Conservation (phyloP, 2,888 invertebrate species). For the Gymnosoma rotundatum region DNA sequence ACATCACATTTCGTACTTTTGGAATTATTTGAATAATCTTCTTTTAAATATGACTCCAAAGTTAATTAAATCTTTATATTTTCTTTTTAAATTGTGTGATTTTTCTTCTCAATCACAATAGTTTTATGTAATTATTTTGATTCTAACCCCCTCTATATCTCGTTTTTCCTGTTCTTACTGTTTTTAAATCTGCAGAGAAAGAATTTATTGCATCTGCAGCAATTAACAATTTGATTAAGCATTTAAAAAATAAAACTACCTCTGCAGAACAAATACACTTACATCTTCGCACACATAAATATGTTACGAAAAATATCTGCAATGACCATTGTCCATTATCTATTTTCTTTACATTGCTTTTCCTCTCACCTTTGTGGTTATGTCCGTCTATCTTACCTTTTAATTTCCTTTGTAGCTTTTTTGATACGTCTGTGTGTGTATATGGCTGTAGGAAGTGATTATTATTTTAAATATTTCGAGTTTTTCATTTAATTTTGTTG, state of each 20-base stretch:
- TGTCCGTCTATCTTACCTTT: background rate
- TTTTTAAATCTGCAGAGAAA: background rate
- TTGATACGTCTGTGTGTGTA: background rate
- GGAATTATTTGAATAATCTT: too few species aligned
- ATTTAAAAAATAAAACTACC: slow-evolving; percentile 49
- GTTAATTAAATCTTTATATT: too few species aligned
- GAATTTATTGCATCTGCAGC: slow-evolving; percentile 63
- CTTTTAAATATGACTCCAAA: too few species aligned
- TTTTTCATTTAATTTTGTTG: slow-evolving; percentile 27
- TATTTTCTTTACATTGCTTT: background rate
- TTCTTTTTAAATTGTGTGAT: too few species aligned
- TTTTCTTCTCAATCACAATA: too few species aligned
- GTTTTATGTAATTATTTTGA: too few species aligned
- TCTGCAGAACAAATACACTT: slow-evolving; percentile 28
- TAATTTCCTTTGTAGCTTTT: background rate
- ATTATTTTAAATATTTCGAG: slow-evolving; percentile 30
- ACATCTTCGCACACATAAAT: slow-evolving; percentile 5
- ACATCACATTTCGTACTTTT: too few species aligned
- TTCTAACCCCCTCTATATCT: background rate
- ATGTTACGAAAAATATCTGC: slow-evolving; percentile 41
- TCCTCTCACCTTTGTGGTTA: slow-evolving; percentile 9
- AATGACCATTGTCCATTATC: slow-evolving; percentile 10
- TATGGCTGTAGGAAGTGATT: slow-evolving; percentile 4
- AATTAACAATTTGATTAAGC: slow-evolving; percentile 67
- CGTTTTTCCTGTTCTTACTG: background rate